Percentiles rank a stretch among this genome's conserved stretches.
Evolutionary conservation across 37 sponge, comb jelly and placozoan genomes (phyloP).

Genomic region (Beroe forskalii): DNA sequence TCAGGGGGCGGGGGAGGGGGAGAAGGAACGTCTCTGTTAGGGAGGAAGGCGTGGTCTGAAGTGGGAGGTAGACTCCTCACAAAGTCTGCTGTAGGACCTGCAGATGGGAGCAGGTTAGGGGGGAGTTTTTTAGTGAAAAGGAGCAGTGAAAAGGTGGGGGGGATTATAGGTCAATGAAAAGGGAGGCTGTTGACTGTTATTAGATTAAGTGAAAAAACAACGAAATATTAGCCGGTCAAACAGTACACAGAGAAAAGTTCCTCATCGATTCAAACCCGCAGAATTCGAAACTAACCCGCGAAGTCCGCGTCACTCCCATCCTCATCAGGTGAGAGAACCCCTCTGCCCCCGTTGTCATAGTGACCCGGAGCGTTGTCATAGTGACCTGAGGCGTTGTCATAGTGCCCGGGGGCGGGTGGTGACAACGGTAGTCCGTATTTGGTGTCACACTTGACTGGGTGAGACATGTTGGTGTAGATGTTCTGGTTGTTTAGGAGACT

Average conservation of each 20-base stretch:
- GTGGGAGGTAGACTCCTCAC: conserved; percentile 1
- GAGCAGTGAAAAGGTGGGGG: no score
- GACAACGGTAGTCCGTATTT: neutral
- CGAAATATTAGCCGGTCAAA: no score
- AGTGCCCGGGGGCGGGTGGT: neutral
- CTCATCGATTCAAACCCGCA: no score
- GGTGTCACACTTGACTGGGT: conserved; percentile 49
- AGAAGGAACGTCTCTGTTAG: neutral
- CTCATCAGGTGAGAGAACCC: neutral
- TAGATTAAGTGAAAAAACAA: no score
- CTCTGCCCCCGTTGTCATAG: neutral
- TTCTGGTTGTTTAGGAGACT: conserved; percentile 38
- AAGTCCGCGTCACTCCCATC: neutral
- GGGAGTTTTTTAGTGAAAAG: no score
- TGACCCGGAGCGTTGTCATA: no score
- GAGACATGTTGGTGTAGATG: conserved; percentile 60
- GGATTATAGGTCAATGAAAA: no score
- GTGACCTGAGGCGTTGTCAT: no score
- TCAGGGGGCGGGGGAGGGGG: conserved; percentile 40
- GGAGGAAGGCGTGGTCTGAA: conserved; percentile 23
- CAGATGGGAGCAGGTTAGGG: no score
- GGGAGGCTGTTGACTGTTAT: no score
- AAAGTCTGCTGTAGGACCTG: conserved; percentile 9
- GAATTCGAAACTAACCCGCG: neutral
- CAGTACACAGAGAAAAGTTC: no score